Conservation (phyloP, 2,797 vertebrate genomes). For the Manis javanica region DNA sequence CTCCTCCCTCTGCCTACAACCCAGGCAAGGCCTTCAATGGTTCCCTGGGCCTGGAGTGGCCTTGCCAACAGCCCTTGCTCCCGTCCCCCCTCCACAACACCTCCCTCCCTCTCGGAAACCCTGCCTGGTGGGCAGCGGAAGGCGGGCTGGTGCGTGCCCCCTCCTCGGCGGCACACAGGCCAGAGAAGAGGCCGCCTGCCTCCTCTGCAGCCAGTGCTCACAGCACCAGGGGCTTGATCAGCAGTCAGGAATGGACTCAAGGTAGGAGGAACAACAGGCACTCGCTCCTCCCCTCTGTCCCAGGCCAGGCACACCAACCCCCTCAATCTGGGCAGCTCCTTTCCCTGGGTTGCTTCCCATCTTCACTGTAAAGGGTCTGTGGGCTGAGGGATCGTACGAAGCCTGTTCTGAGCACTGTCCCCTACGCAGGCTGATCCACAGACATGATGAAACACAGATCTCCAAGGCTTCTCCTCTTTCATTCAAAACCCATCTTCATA, state of each 20-base stretch:
- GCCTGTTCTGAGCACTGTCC: neutral
- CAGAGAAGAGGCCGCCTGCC: neutral
- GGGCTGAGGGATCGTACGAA: neutral
- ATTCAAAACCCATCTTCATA: neutral
- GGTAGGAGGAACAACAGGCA: neutral
- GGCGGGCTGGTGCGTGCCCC: neutral
- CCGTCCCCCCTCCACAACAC: neutral
- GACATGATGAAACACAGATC: neutral
- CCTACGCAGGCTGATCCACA: neutral
- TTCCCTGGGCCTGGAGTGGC: neutral
- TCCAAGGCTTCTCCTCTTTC: neutral
- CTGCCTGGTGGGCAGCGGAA: neutral
- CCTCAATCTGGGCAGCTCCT: neutral
- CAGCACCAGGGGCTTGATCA: neutral
- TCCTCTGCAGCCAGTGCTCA: neutral
- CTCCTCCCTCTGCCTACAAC: neutral
- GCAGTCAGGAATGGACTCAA: neutral
- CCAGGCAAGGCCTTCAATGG: neutral
- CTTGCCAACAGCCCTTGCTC: neutral
- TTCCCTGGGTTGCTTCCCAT: neutral
- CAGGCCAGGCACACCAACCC: too few relatives aligned
- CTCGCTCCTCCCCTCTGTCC: neutral
- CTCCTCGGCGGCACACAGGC: rapidly evolving
- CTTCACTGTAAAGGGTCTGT: neutral
- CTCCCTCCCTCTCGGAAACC: neutral